Conservation (phyloP, 2,797 vertebrate genomes). For the Gymnoscopelus microlampas region DNA sequence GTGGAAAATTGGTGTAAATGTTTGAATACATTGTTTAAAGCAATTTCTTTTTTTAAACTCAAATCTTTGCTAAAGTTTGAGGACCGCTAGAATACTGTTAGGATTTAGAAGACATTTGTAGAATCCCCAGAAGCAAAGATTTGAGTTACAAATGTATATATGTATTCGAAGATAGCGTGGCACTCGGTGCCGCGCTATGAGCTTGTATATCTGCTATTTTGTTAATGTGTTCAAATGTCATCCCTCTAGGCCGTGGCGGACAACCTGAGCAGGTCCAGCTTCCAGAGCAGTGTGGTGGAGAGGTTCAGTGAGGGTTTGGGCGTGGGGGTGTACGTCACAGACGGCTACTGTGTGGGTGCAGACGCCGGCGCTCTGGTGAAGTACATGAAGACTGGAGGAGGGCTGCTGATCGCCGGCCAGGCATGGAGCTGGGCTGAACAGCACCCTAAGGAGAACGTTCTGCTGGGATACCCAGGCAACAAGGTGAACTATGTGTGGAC, state of each 20-base stretch:
- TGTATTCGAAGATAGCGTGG: too few species aligned
- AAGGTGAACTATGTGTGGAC: constrained; percentile 38
- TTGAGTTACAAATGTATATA: too few species aligned
- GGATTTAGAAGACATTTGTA: too few species aligned
- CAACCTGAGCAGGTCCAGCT: constrained; percentile 59
- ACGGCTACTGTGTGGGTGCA: constrained; percentile 70
- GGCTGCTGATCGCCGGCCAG: constrained; percentile 88
- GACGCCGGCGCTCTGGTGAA: constrained; percentile 69
- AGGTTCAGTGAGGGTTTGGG: constrained; percentile 27
- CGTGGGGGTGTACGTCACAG: constrained; percentile 78
- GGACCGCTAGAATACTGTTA: too few species aligned
- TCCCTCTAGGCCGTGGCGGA: constrained; percentile 34
- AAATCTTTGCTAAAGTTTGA: too few species aligned
- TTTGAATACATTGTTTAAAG: too few species aligned
- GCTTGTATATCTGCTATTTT: too few species aligned
- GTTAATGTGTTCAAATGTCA: too few species aligned
- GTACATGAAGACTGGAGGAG: constrained; percentile 87
- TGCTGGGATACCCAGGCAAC: constrained; percentile 80
- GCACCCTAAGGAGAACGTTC: constrained; percentile 59
- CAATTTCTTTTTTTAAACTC: too few species aligned
- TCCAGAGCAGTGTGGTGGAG: constrained; percentile 56
- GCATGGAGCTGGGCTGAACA: constrained; percentile 84
- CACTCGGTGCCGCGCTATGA: too few species aligned
- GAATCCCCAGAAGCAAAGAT: too few species aligned
- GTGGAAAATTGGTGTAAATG: too few species aligned